Conservation (phyloP, 1,140 invertebrate genomes). For the Leptinotarsa lineolata region DNA sequence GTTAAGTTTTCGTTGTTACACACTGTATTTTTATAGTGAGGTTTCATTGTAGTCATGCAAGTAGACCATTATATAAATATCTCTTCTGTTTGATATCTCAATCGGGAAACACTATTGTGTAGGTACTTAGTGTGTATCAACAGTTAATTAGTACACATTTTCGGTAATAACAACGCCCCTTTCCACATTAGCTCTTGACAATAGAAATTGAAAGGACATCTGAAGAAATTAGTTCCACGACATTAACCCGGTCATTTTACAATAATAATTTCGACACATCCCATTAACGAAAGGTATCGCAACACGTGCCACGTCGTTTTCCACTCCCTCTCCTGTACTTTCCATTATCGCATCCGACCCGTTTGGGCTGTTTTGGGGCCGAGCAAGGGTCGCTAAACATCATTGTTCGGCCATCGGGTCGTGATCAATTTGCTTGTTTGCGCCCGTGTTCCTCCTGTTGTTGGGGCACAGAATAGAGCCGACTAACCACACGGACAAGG, state of each 20-base stretch:
- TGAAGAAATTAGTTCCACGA: not conserved
- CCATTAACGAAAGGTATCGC: constrained; percentile 8
- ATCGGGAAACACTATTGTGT: no score
- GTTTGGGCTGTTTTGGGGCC: not conserved
- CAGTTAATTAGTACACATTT: no score
- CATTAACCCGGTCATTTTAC: not conserved
- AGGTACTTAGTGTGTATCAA: no score
- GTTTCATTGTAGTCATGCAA: no score
- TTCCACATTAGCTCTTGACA: no score
- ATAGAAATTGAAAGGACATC: not conserved
- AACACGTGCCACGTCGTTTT: not conserved
- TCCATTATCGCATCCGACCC: constrained; percentile 4
- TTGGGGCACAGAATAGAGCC: not conserved
- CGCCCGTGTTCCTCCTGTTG: not conserved
- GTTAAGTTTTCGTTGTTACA: no score
- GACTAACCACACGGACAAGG: not conserved
- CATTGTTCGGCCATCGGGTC: constrained; percentile 4
- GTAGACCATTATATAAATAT: no score
- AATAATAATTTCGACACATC: constrained; percentile 2
- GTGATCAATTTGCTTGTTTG: constrained; percentile 8
- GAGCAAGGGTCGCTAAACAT: constrained; percentile 5
- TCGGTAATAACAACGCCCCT: no score
- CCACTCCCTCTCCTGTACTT: not conserved
- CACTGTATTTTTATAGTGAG: no score
- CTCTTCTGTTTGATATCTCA: no score